Evolutionary conservation across 2,888 invertebrate species (phyloP).

Genomic region (Pasiphila rectangulata): DNA sequence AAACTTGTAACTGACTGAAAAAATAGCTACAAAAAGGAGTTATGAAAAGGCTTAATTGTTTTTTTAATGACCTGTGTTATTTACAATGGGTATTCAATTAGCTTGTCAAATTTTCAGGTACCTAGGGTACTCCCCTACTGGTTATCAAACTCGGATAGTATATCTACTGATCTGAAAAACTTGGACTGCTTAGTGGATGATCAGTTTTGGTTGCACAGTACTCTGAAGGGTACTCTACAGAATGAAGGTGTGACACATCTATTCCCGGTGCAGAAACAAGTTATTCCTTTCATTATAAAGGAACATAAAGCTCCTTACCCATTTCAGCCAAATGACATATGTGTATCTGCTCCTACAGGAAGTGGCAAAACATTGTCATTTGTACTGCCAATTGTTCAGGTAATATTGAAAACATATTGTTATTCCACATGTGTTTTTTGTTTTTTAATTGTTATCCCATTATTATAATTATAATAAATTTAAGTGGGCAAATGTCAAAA

Average conservation of each 20-base stretch:
- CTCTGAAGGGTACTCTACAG: conserved; percentile 82
- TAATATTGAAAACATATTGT: conserved; percentile 45
- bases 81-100: too few species aligned
- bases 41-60: too few species aligned
- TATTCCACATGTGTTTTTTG: too few species aligned
- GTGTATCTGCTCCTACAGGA: conserved; percentile 98
- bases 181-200: conserved; percentile 77
- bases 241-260: conserved; percentile 87
- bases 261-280: conserved; percentile 91
- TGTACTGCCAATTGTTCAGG: conserved; percentile 94
- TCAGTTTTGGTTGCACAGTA: conserved; percentile 82
- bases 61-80: too few species aligned
- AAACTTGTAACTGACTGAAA: too few species aligned
- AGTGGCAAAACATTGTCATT: conserved; percentile 98
- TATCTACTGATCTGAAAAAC: conserved; percentile 86
- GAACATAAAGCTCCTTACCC: conserved; percentile 80
- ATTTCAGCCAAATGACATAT: conserved; percentile 92
- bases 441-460: too few species aligned
- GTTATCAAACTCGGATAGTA: conserved; percentile 89
- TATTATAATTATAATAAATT: too few species aligned
- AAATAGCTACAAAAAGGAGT: too few species aligned
- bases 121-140: conserved; percentile 91
- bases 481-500: too few species aligned
- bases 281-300: conserved; percentile 88
- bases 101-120: conserved; percentile 73